A percentile compares a stretch with the other conserved stretches of the same genome.
Evolutionary conservation across 2,888 invertebrate species (phyloP).

Genomic region (Latrodectus hesperus): DNA sequence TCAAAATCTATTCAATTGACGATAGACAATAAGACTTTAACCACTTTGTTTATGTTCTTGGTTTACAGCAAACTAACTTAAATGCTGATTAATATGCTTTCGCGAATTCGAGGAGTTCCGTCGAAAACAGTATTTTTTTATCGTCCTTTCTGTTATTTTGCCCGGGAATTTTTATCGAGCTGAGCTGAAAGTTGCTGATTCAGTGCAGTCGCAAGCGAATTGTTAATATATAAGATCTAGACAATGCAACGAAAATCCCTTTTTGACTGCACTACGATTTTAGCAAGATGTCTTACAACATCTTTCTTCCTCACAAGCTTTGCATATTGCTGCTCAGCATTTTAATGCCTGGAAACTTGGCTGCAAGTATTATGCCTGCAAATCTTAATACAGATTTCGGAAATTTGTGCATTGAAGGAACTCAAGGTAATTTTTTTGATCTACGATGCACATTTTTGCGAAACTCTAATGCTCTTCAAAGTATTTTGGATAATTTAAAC

Average conservation of each 20-base stretch:
- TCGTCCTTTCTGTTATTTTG: slow-evolving; percentile 12
- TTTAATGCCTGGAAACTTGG: background rate
- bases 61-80: background rate
- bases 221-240: slow-evolving; percentile 35
- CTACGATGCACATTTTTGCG: slow-evolving; percentile 22
- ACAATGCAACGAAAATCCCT: background rate
- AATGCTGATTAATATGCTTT: slow-evolving; percentile 34
- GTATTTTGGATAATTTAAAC: background rate
- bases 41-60: slow-evolving; percentile 39
- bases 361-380: slow-evolving; percentile 21
- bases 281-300: slow-evolving; percentile 11
- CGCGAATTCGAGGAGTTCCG: slow-evolving; percentile 6
- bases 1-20: slow-evolving; percentile 1
- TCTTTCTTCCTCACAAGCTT: background rate
- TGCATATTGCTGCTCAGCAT: slow-evolving; percentile 1
- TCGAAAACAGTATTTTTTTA: slow-evolving; percentile 11
- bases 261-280: background rate
- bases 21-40: slow-evolving; percentile 52
- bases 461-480: background rate
- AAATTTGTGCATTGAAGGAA: slow-evolving; percentile 17
- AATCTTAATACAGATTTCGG: slow-evolving; percentile 17
- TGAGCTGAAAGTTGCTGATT: slow-evolving; percentile 30
- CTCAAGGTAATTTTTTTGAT: slow-evolving; percentile 19
- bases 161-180: slow-evolving; percentile 39
- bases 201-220: slow-evolving; percentile 3